A percentile compares a stretch with the other conserved stretches of the same genome.
These are phyloP conservation scores for Ptychadena robeensis DNA, from an alignment of 2,797 vertebrate species.

Conservation along the genomic window DNA sequence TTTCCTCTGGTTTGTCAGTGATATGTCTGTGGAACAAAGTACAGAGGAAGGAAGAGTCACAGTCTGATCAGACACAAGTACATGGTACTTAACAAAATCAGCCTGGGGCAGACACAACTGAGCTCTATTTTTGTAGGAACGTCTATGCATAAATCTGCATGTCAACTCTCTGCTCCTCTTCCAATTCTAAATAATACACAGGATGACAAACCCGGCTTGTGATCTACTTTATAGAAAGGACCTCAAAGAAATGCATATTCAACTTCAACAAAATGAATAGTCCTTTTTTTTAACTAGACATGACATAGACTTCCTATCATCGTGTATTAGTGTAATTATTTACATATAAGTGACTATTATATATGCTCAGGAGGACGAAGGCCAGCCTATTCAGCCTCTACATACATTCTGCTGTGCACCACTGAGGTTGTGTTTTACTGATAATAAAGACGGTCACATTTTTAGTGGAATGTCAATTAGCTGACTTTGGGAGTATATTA, in stretches of 20 bases:
- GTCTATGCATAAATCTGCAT: slow-evolving; percentile 1
- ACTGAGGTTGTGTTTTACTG: too few relatives aligned
- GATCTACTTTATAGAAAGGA: background rate
- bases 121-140: background rate
- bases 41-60: background rate
- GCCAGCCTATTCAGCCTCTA: too few relatives aligned
- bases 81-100: slow-evolving; percentile 27
- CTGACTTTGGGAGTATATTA: too few relatives aligned
- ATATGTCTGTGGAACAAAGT: slow-evolving; percentile 30
- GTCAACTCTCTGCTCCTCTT: background rate
- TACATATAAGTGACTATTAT: too few relatives aligned
- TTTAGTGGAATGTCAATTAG: too few relatives aligned
- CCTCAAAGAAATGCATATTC: background rate
- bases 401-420: too few relatives aligned
- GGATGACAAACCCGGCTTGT: slow-evolving; percentile 25
- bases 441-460: too few relatives aligned
- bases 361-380: too few relatives aligned
- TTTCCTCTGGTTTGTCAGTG: slow-evolving; percentile 18
- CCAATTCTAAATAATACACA: slow-evolving; percentile 4
- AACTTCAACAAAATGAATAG: background rate
- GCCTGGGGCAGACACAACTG: slow-evolving; percentile 35
- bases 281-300: too few relatives aligned
- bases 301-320: too few relatives aligned
- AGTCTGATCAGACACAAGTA: slow-evolving; percentile 30
- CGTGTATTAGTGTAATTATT: too few relatives aligned